Conservation (phyloP, 2,113 vertebrate species). For the Rhinolophus ferrumequinum region DNA sequence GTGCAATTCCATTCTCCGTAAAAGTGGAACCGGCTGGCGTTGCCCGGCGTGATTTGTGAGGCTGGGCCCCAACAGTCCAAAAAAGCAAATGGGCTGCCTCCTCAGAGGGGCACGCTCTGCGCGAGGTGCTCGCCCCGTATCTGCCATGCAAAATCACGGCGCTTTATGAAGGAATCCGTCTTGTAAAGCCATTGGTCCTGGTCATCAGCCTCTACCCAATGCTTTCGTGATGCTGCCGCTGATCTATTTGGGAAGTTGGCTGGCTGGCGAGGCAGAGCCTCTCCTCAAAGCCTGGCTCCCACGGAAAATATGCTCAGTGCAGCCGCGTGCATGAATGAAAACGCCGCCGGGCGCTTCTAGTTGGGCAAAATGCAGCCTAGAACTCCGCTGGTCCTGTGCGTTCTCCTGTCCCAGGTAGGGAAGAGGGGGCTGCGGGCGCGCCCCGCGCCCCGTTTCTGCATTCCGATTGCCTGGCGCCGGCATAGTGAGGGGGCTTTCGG, state of each 20-base stretch:
- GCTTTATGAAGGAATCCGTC: constrained; percentile 91
- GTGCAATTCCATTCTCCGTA: constrained; percentile 72
- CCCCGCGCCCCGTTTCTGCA: constrained; percentile 44
- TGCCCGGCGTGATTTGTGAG: constrained; percentile 81
- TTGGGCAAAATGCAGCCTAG: constrained; percentile 94
- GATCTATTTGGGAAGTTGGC: constrained; percentile 98
- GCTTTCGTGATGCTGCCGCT: constrained; percentile 96
- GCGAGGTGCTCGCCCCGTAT: constrained; percentile 81
- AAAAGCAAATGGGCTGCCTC: constrained; percentile 75
- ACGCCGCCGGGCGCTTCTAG: constrained; percentile 91
- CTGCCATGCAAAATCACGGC: constrained; percentile 87
- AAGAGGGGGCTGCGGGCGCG: constrained; percentile 62
- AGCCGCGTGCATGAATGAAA: constrained; percentile 91
- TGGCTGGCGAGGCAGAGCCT: constrained; percentile 92
- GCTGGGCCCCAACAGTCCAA: constrained; percentile 79
- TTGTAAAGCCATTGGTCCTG: constrained; percentile 98
- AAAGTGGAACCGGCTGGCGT: constrained; percentile 71
- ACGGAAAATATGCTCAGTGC: constrained; percentile 99
- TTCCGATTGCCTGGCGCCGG: not conserved
- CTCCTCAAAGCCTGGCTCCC: constrained; percentile 93
- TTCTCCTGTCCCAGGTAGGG: constrained; percentile 97
- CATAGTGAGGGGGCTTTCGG: constrained; percentile 67
- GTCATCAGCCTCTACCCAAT: constrained; percentile 94
- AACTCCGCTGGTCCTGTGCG: constrained; percentile 91
- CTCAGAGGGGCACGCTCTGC: constrained; percentile 78